Percentiles rank a stretch among this genome's conserved stretches.
Conservation (phyloP, 2,888 invertebrate genomes). For the Drosophila melanosoma region DNA sequence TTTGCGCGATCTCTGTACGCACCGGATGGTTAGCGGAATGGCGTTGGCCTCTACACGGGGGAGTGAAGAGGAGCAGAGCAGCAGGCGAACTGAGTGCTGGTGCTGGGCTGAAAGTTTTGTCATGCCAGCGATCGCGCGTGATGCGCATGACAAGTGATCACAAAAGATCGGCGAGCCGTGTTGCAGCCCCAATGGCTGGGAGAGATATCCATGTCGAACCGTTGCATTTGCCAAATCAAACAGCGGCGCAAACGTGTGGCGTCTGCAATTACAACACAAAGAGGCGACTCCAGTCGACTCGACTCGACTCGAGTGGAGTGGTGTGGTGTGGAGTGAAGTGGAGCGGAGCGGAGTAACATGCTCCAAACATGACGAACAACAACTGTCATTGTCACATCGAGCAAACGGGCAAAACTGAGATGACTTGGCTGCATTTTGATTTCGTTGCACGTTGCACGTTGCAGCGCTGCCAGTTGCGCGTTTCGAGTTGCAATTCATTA, state of each 20-base stretch:
- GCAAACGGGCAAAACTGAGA: constrained; percentile 47
- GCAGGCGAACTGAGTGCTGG: background rate
- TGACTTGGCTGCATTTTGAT: constrained; percentile 56
- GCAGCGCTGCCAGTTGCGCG: constrained; percentile 6
- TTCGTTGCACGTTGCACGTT: constrained; percentile 57
- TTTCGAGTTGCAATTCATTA: constrained; percentile 74
- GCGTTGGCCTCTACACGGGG: background rate
- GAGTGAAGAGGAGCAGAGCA: background rate
- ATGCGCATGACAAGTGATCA: constrained; percentile 76
- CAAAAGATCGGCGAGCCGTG: constrained; percentile 36
- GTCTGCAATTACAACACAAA: constrained; percentile 79
- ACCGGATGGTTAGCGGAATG: background rate
- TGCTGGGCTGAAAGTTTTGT: constrained; percentile 79
- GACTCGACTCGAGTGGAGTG: constrained; percentile 6
- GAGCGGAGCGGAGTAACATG: constrained; percentile 54
- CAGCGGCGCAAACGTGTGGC: constrained; percentile 80
- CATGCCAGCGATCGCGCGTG: constrained; percentile 82
- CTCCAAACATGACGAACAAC: constrained; percentile 81
- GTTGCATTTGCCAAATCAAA: constrained; percentile 81
- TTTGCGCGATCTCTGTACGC: constrained; percentile 15
- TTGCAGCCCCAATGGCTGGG: constrained; percentile 41
- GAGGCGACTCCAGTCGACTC: constrained; percentile 42
- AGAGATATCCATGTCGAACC: constrained; percentile 70
- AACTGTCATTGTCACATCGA: constrained; percentile 82
- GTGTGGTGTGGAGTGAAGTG: background rate